Conservation (phyloP, 2,797 vertebrate species). For the Anguilla obscura region DNA sequence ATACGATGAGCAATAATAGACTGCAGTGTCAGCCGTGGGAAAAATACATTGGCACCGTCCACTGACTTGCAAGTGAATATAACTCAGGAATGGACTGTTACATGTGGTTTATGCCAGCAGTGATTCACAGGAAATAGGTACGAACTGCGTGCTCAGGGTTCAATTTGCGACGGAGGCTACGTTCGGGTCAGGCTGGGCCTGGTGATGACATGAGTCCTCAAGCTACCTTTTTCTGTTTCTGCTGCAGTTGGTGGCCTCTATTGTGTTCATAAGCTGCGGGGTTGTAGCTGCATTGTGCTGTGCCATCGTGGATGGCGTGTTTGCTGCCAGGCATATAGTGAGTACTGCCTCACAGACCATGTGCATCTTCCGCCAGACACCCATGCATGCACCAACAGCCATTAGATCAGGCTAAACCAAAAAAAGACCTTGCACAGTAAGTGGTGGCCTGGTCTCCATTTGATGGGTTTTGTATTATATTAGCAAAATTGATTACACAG, state of each 20-base stretch:
- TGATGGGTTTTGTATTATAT: too few species aligned
- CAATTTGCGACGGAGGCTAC: not conserved
- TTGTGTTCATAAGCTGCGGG: constrained; percentile 98
- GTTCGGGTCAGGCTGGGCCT: not conserved
- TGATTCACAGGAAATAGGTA: not conserved
- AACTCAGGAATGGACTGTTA: not conserved
- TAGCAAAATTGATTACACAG: too few species aligned
- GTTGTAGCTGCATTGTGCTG: constrained; percentile 98
- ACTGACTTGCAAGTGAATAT: too few species aligned
- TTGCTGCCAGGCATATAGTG: constrained; percentile 96
- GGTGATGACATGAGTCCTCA: not conserved
- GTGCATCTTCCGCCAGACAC: too few species aligned
- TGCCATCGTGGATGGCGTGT: constrained; percentile 96
- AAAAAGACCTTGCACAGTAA: too few species aligned
- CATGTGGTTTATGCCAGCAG: not conserved
- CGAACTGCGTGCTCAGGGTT: not conserved
- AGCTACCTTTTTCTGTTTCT: not conserved
- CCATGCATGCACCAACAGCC: too few species aligned
- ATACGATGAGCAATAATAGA: too few species aligned
- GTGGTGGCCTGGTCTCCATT: too few species aligned
- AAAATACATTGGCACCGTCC: too few species aligned
- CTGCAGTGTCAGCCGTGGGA: too few species aligned
- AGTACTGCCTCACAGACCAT: constrained; percentile 66
- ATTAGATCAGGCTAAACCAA: too few species aligned
- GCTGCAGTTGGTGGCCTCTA: constrained; percentile 91